A percentile compares a stretch with the other conserved stretches of the same genome.
These are phyloP conservation scores for Ormyrus rosae DNA, from an alignment of 2,888 invertebrate species.

Conservation along the genomic window DNA sequence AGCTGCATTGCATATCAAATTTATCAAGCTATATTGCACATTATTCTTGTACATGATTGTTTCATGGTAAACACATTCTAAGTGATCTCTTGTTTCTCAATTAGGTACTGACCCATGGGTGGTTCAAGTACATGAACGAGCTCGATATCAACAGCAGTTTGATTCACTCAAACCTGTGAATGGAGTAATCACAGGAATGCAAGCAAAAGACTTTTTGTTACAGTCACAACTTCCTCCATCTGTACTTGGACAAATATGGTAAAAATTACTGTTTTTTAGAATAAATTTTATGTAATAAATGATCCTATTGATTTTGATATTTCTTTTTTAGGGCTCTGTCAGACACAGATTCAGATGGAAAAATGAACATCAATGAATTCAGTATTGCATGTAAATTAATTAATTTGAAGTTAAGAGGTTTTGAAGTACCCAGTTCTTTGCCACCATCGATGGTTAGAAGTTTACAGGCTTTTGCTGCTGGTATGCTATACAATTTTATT, in stretches of 20 bases:
- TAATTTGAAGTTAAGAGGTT: slow-evolving; percentile 92
- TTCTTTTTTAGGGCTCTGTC: slow-evolving; percentile 85
- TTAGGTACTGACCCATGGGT: slow-evolving; percentile 87
- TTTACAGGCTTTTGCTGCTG: slow-evolving; percentile 77
- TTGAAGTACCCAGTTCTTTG: slow-evolving; percentile 91
- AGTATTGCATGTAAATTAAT: slow-evolving; percentile 98
- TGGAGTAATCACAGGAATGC: slow-evolving; percentile 93
- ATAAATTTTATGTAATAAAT: not conserved
- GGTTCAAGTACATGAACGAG: slow-evolving; percentile 90
- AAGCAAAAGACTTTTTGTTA: slow-evolving; percentile 95
- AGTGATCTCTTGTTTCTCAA: slow-evolving; percentile 41
- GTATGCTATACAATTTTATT: slow-evolving; percentile 65
- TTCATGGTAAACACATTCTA: slow-evolving; percentile 27
- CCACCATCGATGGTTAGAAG: slow-evolving; percentile 87
- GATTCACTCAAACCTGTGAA: slow-evolving; percentile 89
- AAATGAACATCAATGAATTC: slow-evolving; percentile 96
- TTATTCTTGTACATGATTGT: not conserved
- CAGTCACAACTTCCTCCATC: slow-evolving; percentile 94
- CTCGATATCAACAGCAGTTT: slow-evolving; percentile 94
- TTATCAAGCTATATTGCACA: not conserved
- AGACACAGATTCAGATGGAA: slow-evolving; percentile 97
- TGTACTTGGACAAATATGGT: slow-evolving; percentile 97
- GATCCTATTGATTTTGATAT: not conserved
- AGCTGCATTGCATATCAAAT: not conserved
- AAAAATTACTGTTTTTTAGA: slow-evolving; percentile 66